Base-by-base conservation (phyloP, 2,888 invertebrate species). In the Drosophila neotestacea region DNA sequence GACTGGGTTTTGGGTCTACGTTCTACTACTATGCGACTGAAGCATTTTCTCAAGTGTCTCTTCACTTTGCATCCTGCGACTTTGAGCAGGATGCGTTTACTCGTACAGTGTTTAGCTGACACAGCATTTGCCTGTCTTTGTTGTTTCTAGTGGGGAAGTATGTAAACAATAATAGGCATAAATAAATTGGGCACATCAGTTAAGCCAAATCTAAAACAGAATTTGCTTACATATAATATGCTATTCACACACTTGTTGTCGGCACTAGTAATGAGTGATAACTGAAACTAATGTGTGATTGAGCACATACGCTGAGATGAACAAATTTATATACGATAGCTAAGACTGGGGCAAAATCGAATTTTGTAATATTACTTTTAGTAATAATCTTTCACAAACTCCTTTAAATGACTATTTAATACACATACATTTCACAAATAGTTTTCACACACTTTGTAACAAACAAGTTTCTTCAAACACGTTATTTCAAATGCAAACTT, bases 61-160 rank as follows among this genome's bases (percentile, higher is more conserved):
- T 85, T 89, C 82, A 88, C 79, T 82, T 85, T 88, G 88, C 84
- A 83, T 88, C 87, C 89, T 86, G 89, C 78, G 70, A 69, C 62
- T 83, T 80, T 80, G 61, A 77, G 71, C 81, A 86, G 87, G 87
- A 88, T 88, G 89, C 87, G 78, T 77, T 77, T 76, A 76, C 65
- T 74, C 34, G 58, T 46, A 50, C 61, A 30, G 39, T 64, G 54
- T 44, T 75, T 42, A 51, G 69, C 74, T 78, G 67, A 63, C 69
- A 78, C 75, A 78, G 75, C 74, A 38, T 32, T 47, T 42, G 56
- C 38, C 39, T 10, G 13, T 51, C n/a, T 47, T 58, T 70, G 55
- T 39, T 70, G 38, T 42, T 54, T 39, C 41, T 36, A 34, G 30
- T 56, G 46, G 28, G 54, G 36, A 48, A 48, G 28, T 65, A 51